These are phyloP conservation scores for Enteromius fasciolatus DNA, from an alignment of 2,797 vertebrate species.

Conservation along the genomic window DNA sequence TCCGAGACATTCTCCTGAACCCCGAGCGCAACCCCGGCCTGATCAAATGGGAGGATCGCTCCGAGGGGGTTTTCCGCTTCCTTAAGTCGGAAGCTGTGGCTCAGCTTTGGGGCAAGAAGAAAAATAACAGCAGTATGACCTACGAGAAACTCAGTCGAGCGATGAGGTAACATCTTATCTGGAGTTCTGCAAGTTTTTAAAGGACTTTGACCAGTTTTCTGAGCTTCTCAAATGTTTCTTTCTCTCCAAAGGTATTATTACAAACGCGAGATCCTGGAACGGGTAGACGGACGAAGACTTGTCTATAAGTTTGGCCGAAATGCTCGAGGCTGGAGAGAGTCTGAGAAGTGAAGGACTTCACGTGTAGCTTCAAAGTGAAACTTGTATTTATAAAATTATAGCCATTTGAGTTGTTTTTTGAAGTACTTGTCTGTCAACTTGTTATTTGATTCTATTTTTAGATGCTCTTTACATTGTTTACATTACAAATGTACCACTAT, in stretches of 20 bases:
- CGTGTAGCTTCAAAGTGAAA: conserved; percentile 53
- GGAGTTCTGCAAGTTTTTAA: background rate
- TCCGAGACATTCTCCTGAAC: conserved; percentile 93
- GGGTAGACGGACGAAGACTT: conserved; percentile 94
- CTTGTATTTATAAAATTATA: conserved; percentile 64
- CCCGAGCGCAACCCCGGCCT: conserved; percentile 94
- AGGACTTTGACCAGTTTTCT: background rate
- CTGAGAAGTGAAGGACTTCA: conserved; percentile 82
- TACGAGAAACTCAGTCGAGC: conserved; percentile 98
- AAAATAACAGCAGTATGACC: conserved; percentile 99
- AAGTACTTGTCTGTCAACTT: conserved; percentile 24
- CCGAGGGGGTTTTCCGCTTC: conserved; percentile 94
- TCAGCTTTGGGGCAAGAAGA: conserved; percentile 98
- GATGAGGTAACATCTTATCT: conserved; percentile 84
- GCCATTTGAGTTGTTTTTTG: conserved; percentile 38
- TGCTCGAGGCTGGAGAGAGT: conserved; percentile 93
- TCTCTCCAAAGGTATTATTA: conserved; percentile 90
- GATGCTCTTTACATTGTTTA: conserved; percentile 27
- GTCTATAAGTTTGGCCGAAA: conserved; percentile 99
- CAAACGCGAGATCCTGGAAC: conserved; percentile 96
- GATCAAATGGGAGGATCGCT: conserved; percentile 97
- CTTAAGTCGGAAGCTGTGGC: conserved; percentile 97
- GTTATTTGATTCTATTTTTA: background rate
- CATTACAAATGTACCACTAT: background rate
- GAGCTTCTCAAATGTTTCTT: background rate